These are phyloP conservation scores for Ascidia mentula DNA, from an alignment of 23 tunicate species.

Conservation along the genomic window DNA sequence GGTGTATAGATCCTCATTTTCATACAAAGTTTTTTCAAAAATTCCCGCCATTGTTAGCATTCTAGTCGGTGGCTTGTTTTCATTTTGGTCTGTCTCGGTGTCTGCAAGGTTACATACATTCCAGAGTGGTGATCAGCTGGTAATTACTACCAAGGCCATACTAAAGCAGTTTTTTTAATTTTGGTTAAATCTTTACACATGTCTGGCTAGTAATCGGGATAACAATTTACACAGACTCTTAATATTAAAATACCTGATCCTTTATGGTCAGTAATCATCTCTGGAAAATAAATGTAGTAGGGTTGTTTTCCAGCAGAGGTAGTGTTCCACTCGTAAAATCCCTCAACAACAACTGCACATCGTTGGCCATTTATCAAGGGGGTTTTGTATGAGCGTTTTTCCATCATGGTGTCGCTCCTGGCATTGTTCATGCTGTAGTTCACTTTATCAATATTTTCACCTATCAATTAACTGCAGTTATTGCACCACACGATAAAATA, in stretches of 20 bases:
- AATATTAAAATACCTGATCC: not conserved
- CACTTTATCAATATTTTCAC: constrained; percentile 23
- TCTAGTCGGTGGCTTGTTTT: not conserved
- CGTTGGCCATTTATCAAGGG: constrained; percentile 89
- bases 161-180: too few species aligned
- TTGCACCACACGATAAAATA: too few species aligned
- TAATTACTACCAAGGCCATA: too few species aligned
- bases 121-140: too few species aligned
- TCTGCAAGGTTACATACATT: not conserved
- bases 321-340: constrained; percentile 94
- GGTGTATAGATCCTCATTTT: constrained; percentile 66
- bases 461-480: too few species aligned
- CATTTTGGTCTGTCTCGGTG: not conserved
- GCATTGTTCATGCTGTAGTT: constrained; percentile 90
- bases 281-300: constrained; percentile 65
- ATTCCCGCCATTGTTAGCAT: constrained; percentile 86
- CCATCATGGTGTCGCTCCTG: constrained; percentile 79
- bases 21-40: constrained; percentile 54
- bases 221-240: not conserved
- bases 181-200: too few species aligned
- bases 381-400: constrained; percentile 64
- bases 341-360: constrained; percentile 89
- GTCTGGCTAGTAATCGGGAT: too few species aligned
- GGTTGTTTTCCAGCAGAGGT: constrained; percentile 71
- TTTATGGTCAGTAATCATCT: not conserved